These are phyloP conservation scores for Graptemys geographica DNA, from an alignment of 2,797 vertebrate species.

Conservation along the genomic window DNA sequence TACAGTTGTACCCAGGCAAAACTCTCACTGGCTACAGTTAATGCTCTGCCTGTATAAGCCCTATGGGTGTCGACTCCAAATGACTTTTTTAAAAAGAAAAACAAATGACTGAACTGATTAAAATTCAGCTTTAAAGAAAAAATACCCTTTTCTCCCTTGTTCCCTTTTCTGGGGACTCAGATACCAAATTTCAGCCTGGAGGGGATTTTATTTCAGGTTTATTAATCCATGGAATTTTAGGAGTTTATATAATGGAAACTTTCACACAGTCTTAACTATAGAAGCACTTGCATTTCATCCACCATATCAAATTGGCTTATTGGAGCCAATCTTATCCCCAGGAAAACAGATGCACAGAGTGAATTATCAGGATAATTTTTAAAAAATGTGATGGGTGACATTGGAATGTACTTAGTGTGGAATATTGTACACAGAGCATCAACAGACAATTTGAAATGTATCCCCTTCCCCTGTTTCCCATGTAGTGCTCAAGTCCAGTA, in stretches of 20 bases:
- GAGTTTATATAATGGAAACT: constrained; percentile 13
- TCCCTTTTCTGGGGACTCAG: background rate
- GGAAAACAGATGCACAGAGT: background rate
- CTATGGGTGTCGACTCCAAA: background rate
- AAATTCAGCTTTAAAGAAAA: background rate
- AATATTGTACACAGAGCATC: background rate
- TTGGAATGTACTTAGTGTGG: background rate
- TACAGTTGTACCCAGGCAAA: background rate
- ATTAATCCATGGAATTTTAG: background rate
- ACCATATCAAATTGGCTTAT: background rate
- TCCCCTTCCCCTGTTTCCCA: background rate
- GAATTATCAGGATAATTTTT: constrained; percentile 3
- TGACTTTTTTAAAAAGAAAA: background rate
- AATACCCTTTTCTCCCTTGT: background rate
- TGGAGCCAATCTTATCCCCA: background rate
- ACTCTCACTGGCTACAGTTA: background rate
- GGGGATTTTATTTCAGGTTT: background rate
- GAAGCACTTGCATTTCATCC: background rate
- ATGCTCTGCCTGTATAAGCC: background rate
- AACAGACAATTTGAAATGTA: background rate
- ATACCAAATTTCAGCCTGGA: background rate
- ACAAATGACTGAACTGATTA: background rate
- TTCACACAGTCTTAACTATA: background rate
- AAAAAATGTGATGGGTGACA: background rate
- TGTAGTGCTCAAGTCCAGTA: background rate